Conservation (phyloP, 2,888 invertebrate genomes). For the Melolontha melolontha region DNA sequence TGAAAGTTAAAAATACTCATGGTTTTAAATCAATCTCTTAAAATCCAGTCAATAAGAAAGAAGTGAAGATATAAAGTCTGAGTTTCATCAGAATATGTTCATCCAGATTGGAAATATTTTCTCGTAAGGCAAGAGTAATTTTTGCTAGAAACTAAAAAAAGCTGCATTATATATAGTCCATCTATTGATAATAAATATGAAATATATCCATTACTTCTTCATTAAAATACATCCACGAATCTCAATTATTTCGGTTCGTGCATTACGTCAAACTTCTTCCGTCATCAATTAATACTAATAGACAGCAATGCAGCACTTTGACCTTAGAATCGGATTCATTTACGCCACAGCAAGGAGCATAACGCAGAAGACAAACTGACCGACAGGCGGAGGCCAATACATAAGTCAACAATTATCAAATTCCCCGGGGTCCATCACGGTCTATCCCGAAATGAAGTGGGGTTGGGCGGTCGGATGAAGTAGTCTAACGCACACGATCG, state of each 20-base stretch:
- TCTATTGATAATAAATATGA: constrained; percentile 19
- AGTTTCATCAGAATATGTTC: too few relatives aligned
- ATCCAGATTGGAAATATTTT: too few relatives aligned
- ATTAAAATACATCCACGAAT: constrained; percentile 41
- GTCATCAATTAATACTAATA: constrained; percentile 42
- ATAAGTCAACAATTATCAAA: constrained; percentile 64
- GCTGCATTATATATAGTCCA: too few relatives aligned
- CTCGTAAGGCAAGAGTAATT: too few relatives aligned
- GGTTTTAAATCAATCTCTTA: too few relatives aligned
- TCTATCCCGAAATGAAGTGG: constrained; percentile 34
- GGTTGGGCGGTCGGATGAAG: background rate
- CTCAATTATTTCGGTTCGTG: too few relatives aligned
- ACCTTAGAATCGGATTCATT: constrained; percentile 43
- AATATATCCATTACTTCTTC: constrained; percentile 53
- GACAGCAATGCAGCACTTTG: constrained; percentile 12
- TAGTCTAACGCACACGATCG: constrained; percentile 24
- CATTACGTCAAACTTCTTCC: too few relatives aligned
- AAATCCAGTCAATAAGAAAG: too few relatives aligned
- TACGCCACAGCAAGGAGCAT: constrained; percentile 42
- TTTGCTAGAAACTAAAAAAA: too few relatives aligned
- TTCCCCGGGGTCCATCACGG: constrained; percentile 54
- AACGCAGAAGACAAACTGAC: constrained; percentile 57
- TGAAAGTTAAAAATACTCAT: too few relatives aligned
- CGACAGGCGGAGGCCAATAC: constrained; percentile 55
- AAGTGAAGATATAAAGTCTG: too few relatives aligned